Evolutionary conservation across 1,140 invertebrate genomes (phyloP).

Genomic region (Orussus abietinus): DNA sequence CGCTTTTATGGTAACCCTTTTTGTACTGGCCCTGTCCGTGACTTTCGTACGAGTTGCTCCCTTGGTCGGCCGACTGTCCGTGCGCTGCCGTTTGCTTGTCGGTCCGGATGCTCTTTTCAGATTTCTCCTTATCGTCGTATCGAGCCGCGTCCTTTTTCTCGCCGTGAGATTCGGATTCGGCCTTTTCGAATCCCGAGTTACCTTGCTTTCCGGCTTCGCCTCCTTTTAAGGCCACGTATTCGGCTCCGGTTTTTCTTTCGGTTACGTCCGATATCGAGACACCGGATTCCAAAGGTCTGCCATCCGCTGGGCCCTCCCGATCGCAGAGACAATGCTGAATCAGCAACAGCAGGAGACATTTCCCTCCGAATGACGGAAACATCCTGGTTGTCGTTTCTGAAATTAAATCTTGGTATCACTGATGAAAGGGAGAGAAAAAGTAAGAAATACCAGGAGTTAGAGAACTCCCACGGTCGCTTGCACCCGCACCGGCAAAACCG

Average conservation of each 20-base stretch:
- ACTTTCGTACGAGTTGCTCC: slow-evolving; percentile 20
- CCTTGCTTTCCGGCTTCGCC: slow-evolving; percentile 17
- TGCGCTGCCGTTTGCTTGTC: slow-evolving; percentile 22
- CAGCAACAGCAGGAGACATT: no score
- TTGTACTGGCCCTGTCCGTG: slow-evolving; percentile 43
- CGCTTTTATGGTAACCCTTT: slow-evolving; percentile 62
- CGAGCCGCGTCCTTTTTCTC: slow-evolving; percentile 19
- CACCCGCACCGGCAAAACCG: no score
- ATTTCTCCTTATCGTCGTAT: slow-evolving; percentile 22
- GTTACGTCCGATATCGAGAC: slow-evolving; percentile 10
- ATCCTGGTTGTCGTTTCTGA: no score
- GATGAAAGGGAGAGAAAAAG: no score
- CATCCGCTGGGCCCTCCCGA: no score
- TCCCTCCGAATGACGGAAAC: no score
- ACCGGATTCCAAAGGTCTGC: no score
- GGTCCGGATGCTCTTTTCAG: slow-evolving; percentile 23
- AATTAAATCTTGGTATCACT: no score
- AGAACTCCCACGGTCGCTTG: no score
- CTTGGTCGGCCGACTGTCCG: slow-evolving; percentile 19
- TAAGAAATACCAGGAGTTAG: no score
- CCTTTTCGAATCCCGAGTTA: slow-evolving; percentile 13
- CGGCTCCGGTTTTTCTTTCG: slow-evolving; percentile 16
- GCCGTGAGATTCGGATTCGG: slow-evolving; percentile 17
- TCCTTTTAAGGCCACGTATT: slow-evolving; percentile 18
- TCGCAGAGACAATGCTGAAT: no score